Conservation (phyloP, 1,140 invertebrate genomes). For the Penaeus indicus region DNA sequence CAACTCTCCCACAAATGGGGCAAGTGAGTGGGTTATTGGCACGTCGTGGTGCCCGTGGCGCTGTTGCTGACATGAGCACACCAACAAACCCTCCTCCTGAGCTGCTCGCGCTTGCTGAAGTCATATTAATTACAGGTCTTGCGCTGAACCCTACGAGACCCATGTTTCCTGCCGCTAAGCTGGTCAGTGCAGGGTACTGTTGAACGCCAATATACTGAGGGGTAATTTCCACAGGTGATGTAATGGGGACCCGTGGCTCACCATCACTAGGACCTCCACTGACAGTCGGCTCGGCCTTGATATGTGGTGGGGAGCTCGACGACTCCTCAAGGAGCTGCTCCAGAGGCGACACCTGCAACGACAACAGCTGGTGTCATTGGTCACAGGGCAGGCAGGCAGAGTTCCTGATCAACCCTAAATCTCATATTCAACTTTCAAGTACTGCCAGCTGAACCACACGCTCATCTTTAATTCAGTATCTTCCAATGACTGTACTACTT, state of each 20-base stretch:
- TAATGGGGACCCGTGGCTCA: conserved; percentile 19
- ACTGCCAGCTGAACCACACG: too few species aligned
- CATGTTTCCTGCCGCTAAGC: conserved; percentile 29
- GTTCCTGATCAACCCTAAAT: too few species aligned
- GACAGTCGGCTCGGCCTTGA: conserved; percentile 41
- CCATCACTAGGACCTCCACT: background rate
- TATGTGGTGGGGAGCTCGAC: conserved; percentile 46
- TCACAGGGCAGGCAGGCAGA: conserved; percentile 35
- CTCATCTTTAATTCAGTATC: too few species aligned
- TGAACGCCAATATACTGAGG: conserved; percentile 21
- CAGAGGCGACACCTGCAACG: conserved; percentile 59
- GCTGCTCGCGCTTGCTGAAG: conserved; percentile 1
- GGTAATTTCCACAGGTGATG: background rate
- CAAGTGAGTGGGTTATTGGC: conserved; percentile 60
- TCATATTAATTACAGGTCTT: conserved; percentile 17
- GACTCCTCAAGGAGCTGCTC: conserved; percentile 53
- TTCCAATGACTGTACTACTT: too few species aligned
- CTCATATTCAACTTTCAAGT: too few species aligned
- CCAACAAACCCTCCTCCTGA: conserved; percentile 39
- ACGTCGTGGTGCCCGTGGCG: conserved; percentile 45
- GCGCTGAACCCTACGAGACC: conserved; percentile 35
- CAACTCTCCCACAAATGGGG: conserved; percentile 62
- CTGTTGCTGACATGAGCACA: conserved; percentile 48
- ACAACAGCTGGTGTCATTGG: conserved; percentile 60
- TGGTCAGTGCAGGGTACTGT: conserved; percentile 39